phyloP scores from a whole-genome alignment of 2,113 vertebrate genomes.

The Arizona elegans region DNA sequence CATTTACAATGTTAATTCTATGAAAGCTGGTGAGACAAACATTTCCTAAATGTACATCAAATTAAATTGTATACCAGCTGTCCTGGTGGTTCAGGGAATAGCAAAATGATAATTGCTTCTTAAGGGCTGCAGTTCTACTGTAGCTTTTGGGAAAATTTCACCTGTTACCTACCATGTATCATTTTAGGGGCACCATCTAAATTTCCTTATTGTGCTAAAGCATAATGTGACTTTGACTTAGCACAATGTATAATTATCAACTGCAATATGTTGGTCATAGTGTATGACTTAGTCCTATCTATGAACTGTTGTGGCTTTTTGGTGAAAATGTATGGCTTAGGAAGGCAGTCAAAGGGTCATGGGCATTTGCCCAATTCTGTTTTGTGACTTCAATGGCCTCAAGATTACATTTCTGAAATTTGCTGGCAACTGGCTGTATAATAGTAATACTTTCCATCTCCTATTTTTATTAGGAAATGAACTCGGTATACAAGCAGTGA shows the following conservation, averaged over 20 bases:
- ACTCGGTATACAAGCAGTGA: background rate
- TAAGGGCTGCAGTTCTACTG: background rate
- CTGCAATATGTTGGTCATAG: background rate
- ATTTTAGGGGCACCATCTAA: background rate
- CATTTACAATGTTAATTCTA: conserved; percentile 5
- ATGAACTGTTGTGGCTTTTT: background rate
- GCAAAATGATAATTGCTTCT: background rate
- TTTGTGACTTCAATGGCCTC: background rate
- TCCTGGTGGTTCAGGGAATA: background rate
- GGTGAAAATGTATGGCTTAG: background rate
- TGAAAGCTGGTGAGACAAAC: fast-evolving
- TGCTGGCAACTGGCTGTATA: background rate
- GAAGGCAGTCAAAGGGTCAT: background rate
- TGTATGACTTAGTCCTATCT: background rate
- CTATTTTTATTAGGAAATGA: background rate
- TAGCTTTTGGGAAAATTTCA: background rate
- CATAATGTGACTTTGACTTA: background rate
- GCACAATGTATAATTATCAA: background rate
- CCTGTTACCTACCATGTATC: background rate
- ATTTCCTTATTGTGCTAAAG: background rate
- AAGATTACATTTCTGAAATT: background rate
- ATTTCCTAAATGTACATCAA: background rate
- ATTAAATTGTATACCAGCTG: conserved; percentile 21
- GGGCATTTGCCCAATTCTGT: background rate
- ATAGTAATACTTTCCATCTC: background rate